Evolutionary conservation across 2,113 vertebrate genomes (phyloP).

Genomic region (Acanthisitta chloris): DNA sequence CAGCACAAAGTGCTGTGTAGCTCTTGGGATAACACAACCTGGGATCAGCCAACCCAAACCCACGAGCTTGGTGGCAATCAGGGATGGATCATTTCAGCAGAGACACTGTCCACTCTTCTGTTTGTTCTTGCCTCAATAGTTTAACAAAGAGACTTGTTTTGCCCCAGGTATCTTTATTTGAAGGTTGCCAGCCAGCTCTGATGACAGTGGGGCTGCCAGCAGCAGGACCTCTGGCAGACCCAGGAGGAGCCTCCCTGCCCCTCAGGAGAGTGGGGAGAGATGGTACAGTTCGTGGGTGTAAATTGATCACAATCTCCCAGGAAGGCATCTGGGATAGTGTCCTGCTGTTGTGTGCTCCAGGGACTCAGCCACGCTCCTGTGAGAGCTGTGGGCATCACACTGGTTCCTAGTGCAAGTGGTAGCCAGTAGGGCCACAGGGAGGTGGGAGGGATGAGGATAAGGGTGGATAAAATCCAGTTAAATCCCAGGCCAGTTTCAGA

Average conservation of each 20-base stretch:
- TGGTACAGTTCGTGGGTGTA: not conserved
- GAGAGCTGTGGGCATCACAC: not conserved
- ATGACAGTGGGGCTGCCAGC: not conserved
- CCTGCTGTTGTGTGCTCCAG: not conserved
- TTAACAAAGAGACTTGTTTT: not conserved
- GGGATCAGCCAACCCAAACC: not conserved
- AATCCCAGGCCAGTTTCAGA: not conserved
- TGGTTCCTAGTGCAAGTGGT: not conserved
- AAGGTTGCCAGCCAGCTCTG: not conserved
- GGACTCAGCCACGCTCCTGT: not conserved
- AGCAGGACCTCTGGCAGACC: not conserved
- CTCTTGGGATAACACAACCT: not conserved
- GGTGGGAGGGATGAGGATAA: not conserved
- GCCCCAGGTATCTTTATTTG: not conserved
- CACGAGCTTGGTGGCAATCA: not conserved
- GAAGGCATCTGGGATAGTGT: not conserved
- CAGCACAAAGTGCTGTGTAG: accelerated
- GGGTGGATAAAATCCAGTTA: accelerated
- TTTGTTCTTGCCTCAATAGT: not conserved
- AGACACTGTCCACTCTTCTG: not conserved
- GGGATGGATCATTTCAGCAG: not conserved
- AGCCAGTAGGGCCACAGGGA: accelerated
- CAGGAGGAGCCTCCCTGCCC: not conserved
- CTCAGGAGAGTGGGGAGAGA: accelerated
- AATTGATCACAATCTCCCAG: not conserved